A percentile compares a stretch with the other conserved stretches of the same genome.
phyloP scores from a whole-genome alignment of 1,140 invertebrate genomes.

The Drosophila lini region DNA sequence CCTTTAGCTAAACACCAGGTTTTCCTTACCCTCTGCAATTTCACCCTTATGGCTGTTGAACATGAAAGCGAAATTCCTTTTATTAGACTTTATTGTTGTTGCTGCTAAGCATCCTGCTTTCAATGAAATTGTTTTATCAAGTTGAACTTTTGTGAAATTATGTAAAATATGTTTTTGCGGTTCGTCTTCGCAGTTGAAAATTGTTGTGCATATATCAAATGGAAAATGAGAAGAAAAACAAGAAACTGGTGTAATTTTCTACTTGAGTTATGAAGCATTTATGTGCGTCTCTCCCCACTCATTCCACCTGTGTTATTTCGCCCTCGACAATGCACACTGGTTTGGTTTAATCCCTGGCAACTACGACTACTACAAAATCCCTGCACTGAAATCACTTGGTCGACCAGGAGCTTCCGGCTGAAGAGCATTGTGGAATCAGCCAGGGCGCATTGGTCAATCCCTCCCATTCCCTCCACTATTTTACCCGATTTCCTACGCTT shows the following conservation, averaged over 20 bases:
- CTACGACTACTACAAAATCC: constrained; percentile 47
- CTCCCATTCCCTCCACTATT: no score
- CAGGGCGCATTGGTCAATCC: neutral
- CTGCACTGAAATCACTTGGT: constrained; percentile 38
- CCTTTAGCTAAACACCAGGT: constrained; percentile 8
- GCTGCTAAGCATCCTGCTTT: constrained; percentile 69
- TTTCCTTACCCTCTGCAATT: neutral
- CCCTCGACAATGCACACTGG: constrained; percentile 8
- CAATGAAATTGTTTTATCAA: constrained; percentile 81
- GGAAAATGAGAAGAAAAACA: constrained; percentile 42
- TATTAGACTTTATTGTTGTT: constrained; percentile 66
- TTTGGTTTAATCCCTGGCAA: constrained; percentile 54
- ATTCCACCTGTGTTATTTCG: neutral
- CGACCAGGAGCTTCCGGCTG: constrained; percentile 38
- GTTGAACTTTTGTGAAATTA: constrained; percentile 72
- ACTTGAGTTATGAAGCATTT: constrained; percentile 70
- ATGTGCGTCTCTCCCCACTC: constrained; percentile 20
- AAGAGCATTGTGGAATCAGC: constrained; percentile 52
- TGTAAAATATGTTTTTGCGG: constrained; percentile 76
- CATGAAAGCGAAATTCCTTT: constrained; percentile 80
- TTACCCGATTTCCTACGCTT: neutral
- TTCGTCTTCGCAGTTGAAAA: constrained; percentile 24
- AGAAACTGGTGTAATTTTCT: constrained; percentile 63
- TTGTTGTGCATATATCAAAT: constrained; percentile 22
- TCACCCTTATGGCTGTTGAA: constrained; percentile 43